Percentiles rank a stretch among this genome's conserved stretches.
Evolutionary conservation across 1,140 invertebrate genomes (phyloP).

Genomic region (Thaumatotibia leucotreta): DNA sequence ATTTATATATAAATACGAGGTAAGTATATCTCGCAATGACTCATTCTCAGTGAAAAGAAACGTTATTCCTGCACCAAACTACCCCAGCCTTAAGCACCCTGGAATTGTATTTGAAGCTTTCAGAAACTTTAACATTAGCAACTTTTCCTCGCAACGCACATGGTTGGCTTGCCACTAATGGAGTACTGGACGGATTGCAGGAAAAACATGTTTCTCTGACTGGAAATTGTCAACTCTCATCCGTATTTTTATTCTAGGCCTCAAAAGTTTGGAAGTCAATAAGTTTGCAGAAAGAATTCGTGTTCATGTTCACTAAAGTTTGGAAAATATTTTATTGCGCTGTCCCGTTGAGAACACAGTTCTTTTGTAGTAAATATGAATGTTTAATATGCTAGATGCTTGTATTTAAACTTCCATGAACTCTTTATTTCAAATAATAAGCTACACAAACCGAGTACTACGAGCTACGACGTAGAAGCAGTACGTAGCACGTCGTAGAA

Average conservation of each 20-base stretch:
- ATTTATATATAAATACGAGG: no score
- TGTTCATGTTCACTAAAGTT: neutral
- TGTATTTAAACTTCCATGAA: no score
- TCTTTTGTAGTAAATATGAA: no score
- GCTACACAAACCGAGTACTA: neutral
- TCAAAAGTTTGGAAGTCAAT: neutral
- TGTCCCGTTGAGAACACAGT: neutral
- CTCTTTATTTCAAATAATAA: neutral
- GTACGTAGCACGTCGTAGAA: neutral
- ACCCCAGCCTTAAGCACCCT: conserved; percentile 25
- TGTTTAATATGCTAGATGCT: no score
- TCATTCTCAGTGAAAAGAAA: conserved; percentile 14
- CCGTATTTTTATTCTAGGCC: conserved; percentile 26
- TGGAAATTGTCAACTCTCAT: conserved; percentile 37
- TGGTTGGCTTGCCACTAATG: conserved; percentile 59
- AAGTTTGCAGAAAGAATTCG: neutral
- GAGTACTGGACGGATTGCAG: conserved; percentile 49
- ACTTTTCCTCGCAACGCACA: conserved; percentile 64
- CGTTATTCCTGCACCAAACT: conserved; percentile 28
- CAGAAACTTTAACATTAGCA: conserved; percentile 65
- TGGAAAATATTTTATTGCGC: neutral
- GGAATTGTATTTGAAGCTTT: conserved; percentile 64
- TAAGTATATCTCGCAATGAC: neutral
- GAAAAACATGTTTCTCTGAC: conserved; percentile 35
- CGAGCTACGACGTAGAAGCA: neutral